phyloP scores from a whole-genome alignment of 2,113 vertebrate species.

The Manacus vitellinus region DNA sequence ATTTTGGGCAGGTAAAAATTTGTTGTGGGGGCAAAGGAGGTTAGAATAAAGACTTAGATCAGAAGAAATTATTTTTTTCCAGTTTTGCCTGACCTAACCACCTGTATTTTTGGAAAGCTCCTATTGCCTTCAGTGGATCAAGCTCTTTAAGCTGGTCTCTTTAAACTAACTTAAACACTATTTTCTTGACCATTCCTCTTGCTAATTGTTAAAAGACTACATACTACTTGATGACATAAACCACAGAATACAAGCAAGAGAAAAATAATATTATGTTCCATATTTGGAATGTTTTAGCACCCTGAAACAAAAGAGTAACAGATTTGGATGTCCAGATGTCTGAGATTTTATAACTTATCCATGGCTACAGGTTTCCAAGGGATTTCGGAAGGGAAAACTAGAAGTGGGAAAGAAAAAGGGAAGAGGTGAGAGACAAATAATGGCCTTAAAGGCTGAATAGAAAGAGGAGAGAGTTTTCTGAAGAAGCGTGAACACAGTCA shows the following conservation, averaged over 20 bases:
- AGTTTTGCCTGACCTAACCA: not conserved
- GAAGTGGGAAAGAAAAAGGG: not conserved
- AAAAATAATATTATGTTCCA: not conserved
- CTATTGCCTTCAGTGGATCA: not conserved
- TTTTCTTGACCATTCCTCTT: not conserved
- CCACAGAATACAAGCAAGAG: not conserved
- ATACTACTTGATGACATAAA: not conserved
- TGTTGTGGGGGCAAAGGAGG: not conserved
- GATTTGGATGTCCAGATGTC: not conserved
- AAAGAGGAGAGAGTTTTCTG: not conserved
- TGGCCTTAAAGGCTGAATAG: not conserved
- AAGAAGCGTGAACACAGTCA: not conserved
- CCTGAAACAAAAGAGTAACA: not conserved
- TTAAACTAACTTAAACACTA: not conserved
- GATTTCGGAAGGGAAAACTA: not conserved
- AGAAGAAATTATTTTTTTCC: not conserved
- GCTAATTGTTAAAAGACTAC: not conserved
- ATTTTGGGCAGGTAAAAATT: not conserved
- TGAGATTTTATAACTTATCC: not conserved
- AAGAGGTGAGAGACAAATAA: not conserved
- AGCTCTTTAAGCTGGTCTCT: not conserved
- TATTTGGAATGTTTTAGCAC: not conserved
- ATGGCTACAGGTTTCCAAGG: not conserved
- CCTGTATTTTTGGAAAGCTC: not conserved
- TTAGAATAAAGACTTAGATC: not conserved